A percentile compares a stretch with the other conserved stretches of the same genome.
These are phyloP conservation scores for Drosophila mercatorum DNA, from an alignment of 2,888 invertebrate species.

Conservation along the genomic window DNA sequence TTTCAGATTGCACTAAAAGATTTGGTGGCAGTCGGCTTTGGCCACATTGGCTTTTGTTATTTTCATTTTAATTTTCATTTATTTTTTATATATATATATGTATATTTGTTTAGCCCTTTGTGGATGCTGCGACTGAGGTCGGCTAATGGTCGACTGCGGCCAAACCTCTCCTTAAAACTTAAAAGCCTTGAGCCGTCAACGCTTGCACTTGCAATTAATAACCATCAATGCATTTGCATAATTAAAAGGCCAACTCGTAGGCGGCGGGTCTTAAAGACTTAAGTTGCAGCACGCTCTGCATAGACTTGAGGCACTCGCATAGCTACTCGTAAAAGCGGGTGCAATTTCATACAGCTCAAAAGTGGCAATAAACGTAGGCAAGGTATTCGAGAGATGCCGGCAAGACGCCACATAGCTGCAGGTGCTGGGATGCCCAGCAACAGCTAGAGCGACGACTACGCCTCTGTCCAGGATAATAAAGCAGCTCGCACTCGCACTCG, in stretches of 20 bases:
- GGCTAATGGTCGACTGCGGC: constrained; percentile 64
- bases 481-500: constrained; percentile 30
- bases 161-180: constrained; percentile 45
- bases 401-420: constrained; percentile 58
- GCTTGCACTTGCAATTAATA: constrained; percentile 68
- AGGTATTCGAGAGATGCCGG: constrained; percentile 58
- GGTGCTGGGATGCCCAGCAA: background rate
- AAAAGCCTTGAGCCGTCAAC: constrained; percentile 31
- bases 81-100: constrained; percentile 17
- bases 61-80: constrained; percentile 13
- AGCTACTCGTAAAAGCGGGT: constrained; percentile 70
- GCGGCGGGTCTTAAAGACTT: constrained; percentile 59
- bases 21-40: constrained; percentile 53
- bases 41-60: constrained; percentile 70
- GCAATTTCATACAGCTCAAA: constrained; percentile 76
- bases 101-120: constrained; percentile 32
- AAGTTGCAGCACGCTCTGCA: constrained; percentile 41
- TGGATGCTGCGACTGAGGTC: constrained; percentile 31
- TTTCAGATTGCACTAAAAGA: constrained; percentile 76
- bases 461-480: constrained; percentile 42
- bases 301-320: constrained; percentile 26
- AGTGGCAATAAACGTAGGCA: constrained; percentile 76
- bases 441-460: background rate
- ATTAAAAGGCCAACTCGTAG: constrained; percentile 62
- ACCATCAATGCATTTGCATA: constrained; percentile 74